These are phyloP conservation scores for Drosophila atripex DNA, from an alignment of 2,888 invertebrate species.

Conservation along the genomic window DNA sequence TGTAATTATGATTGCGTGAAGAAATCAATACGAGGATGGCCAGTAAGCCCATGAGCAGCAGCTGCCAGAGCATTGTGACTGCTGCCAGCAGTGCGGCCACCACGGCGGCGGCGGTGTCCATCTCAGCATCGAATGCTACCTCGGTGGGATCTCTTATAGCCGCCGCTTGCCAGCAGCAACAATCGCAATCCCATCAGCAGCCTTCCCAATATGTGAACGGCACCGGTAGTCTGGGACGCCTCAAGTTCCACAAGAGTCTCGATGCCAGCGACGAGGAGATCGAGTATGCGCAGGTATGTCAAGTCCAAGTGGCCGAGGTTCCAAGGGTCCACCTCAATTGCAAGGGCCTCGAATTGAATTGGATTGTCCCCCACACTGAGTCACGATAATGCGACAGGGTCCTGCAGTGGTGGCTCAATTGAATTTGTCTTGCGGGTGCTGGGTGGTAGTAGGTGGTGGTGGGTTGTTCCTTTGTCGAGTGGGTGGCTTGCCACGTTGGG, in stretches of 20 bases:
- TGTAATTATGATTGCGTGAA: conserved; percentile 62
- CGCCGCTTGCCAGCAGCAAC: conserved; percentile 61
- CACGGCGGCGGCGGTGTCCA: conserved; percentile 66
- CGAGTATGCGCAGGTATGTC: conserved; percentile 85
- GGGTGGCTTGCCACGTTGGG: conserved; percentile 35
- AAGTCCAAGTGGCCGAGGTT: conserved; percentile 1
- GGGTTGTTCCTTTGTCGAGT: conserved; percentile 23
- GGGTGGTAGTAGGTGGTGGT: conserved; percentile 22
- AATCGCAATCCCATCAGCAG: conserved; percentile 31
- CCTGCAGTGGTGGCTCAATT: conserved; percentile 72
- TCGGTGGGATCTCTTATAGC: conserved; percentile 69
- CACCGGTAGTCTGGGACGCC: conserved; percentile 82
- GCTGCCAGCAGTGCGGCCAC: conserved; percentile 65
- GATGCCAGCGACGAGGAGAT: conserved; percentile 85
- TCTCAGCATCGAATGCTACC: conserved; percentile 69
- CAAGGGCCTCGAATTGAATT: conserved; percentile 82
- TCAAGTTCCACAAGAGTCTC: conserved; percentile 81
- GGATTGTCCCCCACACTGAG: conserved; percentile 55
- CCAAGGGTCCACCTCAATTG: conserved; percentile 12
- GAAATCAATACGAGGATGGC: conserved; percentile 67
- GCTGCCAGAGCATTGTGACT: conserved; percentile 81
- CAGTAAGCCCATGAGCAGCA: conserved; percentile 78
- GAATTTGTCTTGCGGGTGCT: conserved; percentile 69
- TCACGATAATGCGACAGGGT: conserved; percentile 61
- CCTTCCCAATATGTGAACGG: conserved; percentile 80